phyloP scores from a whole-genome alignment of 2,888 invertebrate species.

The Graphium colonna region DNA sequence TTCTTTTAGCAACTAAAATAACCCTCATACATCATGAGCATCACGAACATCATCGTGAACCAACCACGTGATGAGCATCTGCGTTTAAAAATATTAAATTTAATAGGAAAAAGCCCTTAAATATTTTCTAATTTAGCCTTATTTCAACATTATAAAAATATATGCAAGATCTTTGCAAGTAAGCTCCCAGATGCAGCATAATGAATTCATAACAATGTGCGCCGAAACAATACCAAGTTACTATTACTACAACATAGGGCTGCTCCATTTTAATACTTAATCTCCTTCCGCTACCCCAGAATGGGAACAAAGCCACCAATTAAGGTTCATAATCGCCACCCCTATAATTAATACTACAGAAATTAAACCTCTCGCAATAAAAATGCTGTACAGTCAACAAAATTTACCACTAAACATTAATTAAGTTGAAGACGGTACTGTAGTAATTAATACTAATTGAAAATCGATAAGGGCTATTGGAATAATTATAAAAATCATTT shows the following conservation, averaged over 20 bases:
- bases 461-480: no score
- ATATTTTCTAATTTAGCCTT: no score
- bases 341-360: slow-evolving; percentile 69
- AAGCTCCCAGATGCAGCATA: slow-evolving; percentile 17
- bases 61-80: no score
- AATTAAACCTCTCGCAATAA: slow-evolving; percentile 65
- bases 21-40: no score
- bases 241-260: slow-evolving; percentile 19
- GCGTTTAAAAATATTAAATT: no score
- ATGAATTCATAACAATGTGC: slow-evolving; percentile 22
- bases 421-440: slow-evolving; percentile 59
- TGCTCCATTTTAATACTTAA: slow-evolving; percentile 50
- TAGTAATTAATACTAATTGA: no score
- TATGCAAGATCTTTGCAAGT: slow-evolving; percentile 3
- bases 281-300: slow-evolving; percentile 46
- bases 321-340: slow-evolving; percentile 63
- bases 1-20: no score
- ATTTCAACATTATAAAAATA: slow-evolving; percentile 1
- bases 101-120: background rate
- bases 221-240: slow-evolving; percentile 22
- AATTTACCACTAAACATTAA: slow-evolving; percentile 70
- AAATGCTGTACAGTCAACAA: slow-evolving; percentile 52
- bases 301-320: slow-evolving; percentile 62
- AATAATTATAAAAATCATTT: slow-evolving; percentile 47
- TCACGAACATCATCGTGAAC: no score